Evolutionary conservation across 2,888 invertebrate species (phyloP).

Genomic region (Microplitis manilae): DNA sequence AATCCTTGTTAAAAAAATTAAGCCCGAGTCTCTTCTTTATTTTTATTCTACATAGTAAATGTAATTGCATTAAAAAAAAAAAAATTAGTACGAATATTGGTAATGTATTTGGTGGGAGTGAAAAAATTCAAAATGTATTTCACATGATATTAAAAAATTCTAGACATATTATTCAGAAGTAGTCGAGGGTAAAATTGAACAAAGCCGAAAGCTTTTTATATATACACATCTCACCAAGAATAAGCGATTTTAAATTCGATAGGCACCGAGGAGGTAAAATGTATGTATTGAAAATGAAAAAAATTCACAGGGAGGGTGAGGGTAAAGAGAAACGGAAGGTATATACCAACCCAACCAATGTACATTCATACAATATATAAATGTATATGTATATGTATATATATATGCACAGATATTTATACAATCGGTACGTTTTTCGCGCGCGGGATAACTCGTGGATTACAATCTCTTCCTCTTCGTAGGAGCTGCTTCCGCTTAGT

Average conservation of each 20-base stretch:
- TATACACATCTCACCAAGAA: neutral
- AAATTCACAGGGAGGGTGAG: constrained; percentile 6
- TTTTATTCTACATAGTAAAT: neutral
- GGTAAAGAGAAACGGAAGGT: constrained; percentile 4
- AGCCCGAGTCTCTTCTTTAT: neutral
- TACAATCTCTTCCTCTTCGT: constrained; percentile 45
- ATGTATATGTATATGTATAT: neutral
- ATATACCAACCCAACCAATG: constrained; percentile 6
- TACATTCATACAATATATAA: constrained; percentile 4
- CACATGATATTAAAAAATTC: constrained; percentile 8
- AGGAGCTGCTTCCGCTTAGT: constrained; percentile 42
- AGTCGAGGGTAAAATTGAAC: constrained; percentile 28
- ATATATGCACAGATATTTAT: constrained; percentile 12
- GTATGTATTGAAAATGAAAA: constrained; percentile 28
- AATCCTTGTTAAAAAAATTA: too few relatives aligned
- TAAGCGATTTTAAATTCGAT: constrained; percentile 31
- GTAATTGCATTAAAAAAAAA: neutral
- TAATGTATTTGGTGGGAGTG: neutral
- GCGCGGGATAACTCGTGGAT: constrained; percentile 44
- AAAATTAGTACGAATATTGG: neutral
- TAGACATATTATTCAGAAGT: neutral
- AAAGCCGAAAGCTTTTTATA: constrained; percentile 18
- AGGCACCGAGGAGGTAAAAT: constrained; percentile 19
- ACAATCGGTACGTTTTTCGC: constrained; percentile 22
- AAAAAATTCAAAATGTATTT: constrained; percentile 10